phyloP scores from a whole-genome alignment of 2,113 vertebrate genomes.

The Tretioscincus oriximinensis region DNA sequence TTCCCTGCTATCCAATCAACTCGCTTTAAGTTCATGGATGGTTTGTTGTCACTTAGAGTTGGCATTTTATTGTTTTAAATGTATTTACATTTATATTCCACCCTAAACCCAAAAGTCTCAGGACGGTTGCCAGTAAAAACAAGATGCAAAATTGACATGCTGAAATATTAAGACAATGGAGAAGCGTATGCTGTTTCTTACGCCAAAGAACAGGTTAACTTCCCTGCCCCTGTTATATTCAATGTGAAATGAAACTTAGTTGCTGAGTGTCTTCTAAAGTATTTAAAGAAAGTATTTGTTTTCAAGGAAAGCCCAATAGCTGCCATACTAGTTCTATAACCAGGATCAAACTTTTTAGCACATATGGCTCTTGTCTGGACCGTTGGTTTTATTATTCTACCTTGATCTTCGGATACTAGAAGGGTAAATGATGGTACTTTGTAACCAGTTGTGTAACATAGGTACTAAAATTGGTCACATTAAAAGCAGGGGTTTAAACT shows the following conservation, averaged over 20 bases:
- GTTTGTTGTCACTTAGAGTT: no score
- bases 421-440: background rate
- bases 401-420: background rate
- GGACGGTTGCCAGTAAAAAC: no score
- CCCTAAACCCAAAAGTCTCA: no score
- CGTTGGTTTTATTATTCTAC: background rate
- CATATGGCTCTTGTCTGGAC: background rate
- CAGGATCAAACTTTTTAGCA: background rate
- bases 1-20: no score
- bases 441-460: background rate
- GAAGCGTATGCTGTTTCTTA: no score
- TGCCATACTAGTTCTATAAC: background rate
- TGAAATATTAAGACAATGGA: no score
- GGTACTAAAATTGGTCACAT: background rate
- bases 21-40: no score
- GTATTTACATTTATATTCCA: no score
- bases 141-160: no score
- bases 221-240: no score
- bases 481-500: background rate
- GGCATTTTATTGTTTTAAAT: no score
- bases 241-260: background rate
- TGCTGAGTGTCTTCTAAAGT: background rate
- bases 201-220: no score
- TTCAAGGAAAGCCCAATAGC: background rate
- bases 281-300: background rate